These are phyloP conservation scores for Spongilla lacustris DNA, from an alignment of 37 sponge, comb jelly and placozoan genomes.

Conservation along the genomic window DNA sequence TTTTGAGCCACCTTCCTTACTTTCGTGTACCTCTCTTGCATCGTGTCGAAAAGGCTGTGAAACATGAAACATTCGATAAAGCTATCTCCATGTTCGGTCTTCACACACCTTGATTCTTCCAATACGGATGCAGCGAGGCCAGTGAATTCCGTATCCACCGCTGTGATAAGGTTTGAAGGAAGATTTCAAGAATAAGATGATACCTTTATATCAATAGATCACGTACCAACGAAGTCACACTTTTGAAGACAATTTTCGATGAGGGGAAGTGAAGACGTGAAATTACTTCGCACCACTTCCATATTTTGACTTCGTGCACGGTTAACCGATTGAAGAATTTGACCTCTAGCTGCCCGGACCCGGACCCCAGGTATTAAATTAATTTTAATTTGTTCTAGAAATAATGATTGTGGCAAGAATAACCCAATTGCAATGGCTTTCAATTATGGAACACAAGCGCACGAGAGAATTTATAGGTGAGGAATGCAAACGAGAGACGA, in stretches of 20 bases:
- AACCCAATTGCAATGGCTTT: no score
- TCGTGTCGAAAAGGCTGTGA: conserved; percentile 65
- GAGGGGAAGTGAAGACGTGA: conserved; percentile 31
- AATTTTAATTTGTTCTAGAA: no score
- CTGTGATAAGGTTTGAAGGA: no score
- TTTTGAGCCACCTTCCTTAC: conserved; percentile 47
- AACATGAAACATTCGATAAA: not conserved
- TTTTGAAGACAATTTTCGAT: conserved; percentile 40
- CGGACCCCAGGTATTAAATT: no score
- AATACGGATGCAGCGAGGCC: conserved; percentile 34
- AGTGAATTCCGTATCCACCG: conserved; percentile 82
- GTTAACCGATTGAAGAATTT: not conserved
- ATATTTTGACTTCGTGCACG: not conserved
- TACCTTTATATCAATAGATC: not conserved
- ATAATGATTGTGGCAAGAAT: no score
- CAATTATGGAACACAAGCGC: no score
- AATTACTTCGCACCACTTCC: conserved; percentile 65
- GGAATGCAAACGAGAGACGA: no score
- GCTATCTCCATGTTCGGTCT: no score
- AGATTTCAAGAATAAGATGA: no score
- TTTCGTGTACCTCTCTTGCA: conserved; percentile 64
- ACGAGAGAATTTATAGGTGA: no score
- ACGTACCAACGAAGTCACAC: conserved; percentile 68
- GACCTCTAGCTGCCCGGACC: no score
- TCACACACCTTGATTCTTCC: conserved; percentile 38